Evolutionary conservation across 2,797 vertebrate genomes (phyloP).

Genomic region (Buceros bicornis): DNA sequence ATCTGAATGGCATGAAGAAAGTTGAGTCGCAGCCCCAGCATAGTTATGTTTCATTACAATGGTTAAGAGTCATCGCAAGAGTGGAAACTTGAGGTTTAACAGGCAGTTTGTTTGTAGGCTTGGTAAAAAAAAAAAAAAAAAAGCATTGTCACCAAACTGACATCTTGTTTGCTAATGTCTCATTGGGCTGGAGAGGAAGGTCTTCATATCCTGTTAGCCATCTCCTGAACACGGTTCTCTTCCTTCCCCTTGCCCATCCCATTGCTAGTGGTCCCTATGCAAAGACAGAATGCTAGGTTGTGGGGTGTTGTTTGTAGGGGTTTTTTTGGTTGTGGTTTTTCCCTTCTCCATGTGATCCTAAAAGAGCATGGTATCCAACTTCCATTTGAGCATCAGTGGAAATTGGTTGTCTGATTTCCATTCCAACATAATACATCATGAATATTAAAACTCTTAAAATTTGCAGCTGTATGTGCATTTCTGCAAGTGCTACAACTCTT

Average conservation of each 20-base stretch:
- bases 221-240: not conserved
- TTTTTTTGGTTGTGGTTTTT: not conserved
- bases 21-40: not conserved
- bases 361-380: not conserved
- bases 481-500: not conserved
- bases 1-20: not conserved
- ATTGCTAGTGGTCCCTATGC: not conserved
- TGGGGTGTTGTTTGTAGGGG: not conserved
- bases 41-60: not conserved
- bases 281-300: not conserved
- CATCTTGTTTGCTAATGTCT: not conserved
- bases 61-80: not conserved
- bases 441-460: slow-evolving; percentile 20
- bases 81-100: not conserved
- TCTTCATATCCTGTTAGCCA: not conserved
- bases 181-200: not conserved
- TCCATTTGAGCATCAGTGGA: not conserved
- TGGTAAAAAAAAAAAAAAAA: not conserved
- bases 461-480: not conserved
- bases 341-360: not conserved
- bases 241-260: not conserved
- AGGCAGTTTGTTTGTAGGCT: not conserved
- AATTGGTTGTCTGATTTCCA: not conserved
- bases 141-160: not conserved
- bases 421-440: not conserved